Base-by-base conservation (phyloP, 2,113 vertebrate species). In the Pteruthius melanotis region DNA sequence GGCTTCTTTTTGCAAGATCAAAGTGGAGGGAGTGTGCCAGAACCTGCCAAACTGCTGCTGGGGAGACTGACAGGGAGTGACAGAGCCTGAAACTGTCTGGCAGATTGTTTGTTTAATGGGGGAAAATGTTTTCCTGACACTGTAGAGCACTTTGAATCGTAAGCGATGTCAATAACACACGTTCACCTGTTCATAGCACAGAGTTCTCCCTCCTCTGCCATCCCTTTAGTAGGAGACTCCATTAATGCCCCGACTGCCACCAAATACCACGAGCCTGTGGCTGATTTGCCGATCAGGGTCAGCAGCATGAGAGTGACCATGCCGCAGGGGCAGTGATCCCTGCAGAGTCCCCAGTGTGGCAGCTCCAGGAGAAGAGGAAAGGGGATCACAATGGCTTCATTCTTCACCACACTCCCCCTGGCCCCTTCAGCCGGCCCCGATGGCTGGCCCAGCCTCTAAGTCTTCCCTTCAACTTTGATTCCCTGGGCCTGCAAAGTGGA, bases 391-490 rank as follows among this genome's bases (percentile, higher is more conserved):
- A 86, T 75, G 78, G 74, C n/a, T 81, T 91, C 90, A 85, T 87
- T 82, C 87, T 93, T 95, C 80, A 72, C 37, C 4, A 1, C 0
- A 4, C 17, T 87, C 79, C 47, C 77, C 31, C 57, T 1, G 15
- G 76, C 64, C 93, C 65, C 71, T 90, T 33, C 44, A 61, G 35
- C 86, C 33, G 2, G 10, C 78, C 81, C 66, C 16, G 1, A 40
- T 4, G 20, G 56, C 90, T 42, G 0, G 76, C 75, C 35, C 6
- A 5, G 70, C 83, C 85, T 90, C 81, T 33, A 59, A 89, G 85
- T 91, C 91, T 86, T 94, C 50, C 84, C 93, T 96, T 97, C 94
- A 96, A 94, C 95, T 96, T 95, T 33, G 81, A 96, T 95, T 96
- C 95, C 91, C 76, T 83, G 69, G 95, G 65, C 79, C 81, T 91